Evolutionary conservation across 1,140 invertebrate species (phyloP).

Genomic region (Theocolax elegans): DNA sequence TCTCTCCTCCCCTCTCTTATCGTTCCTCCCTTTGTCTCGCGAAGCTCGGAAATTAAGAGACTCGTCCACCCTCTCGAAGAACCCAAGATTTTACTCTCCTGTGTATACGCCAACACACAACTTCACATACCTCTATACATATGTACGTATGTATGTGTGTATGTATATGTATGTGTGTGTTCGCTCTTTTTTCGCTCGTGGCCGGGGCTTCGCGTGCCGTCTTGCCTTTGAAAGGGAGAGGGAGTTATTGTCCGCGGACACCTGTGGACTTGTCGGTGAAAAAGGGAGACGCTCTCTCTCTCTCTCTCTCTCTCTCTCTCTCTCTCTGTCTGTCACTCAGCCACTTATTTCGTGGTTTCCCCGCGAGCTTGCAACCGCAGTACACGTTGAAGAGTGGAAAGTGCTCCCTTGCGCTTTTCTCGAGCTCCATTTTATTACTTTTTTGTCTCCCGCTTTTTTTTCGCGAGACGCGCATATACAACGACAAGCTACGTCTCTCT

Average conservation of each 20-base stretch:
- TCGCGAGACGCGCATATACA: too few species aligned
- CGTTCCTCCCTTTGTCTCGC: slow-evolving; percentile 52
- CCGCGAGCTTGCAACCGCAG: neutral
- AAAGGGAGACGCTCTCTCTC: neutral
- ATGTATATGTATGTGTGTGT: neutral
- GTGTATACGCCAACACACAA: too few species aligned
- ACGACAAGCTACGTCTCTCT: slow-evolving; percentile 1
- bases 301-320: too few species aligned
- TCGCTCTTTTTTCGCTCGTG: neutral
- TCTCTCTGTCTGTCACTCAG: slow-evolving; percentile 44
- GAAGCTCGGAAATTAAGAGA: slow-evolving; percentile 62
- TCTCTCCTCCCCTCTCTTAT: slow-evolving; percentile 50
- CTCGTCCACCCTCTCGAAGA: slow-evolving; percentile 52
- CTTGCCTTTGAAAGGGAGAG: slow-evolving; percentile 23
- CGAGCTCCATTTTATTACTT: slow-evolving; percentile 21
- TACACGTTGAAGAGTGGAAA: slow-evolving; percentile 44
- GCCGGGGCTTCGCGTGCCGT: neutral
- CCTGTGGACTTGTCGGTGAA: slow-evolving; percentile 58
- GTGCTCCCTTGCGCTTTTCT: slow-evolving; percentile 60
- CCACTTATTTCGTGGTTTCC: slow-evolving; percentile 59
- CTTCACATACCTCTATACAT: too few species aligned
- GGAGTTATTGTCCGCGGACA: slow-evolving; percentile 64
- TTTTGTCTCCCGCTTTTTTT: slow-evolving; percentile 17
- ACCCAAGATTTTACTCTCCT: neutral
- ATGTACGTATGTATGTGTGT: slow-evolving; percentile 28